Base-by-base conservation (phyloP, 2,888 invertebrate species). In the Sympetrum striolatum region DNA sequence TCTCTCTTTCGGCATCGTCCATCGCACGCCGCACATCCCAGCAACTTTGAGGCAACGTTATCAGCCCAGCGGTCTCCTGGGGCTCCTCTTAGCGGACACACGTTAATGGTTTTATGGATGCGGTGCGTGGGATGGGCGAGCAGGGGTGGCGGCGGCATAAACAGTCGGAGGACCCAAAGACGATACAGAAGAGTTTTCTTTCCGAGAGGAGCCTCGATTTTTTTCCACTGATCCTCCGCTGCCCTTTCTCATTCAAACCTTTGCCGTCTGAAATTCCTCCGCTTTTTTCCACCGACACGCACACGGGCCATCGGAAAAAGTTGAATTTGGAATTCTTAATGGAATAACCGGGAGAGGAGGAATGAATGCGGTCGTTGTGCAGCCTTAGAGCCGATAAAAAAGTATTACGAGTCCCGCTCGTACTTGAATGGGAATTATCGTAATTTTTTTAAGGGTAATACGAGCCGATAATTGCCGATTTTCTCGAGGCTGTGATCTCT, bases 1-100 rank as follows among this genome's bases (percentile, higher is more conserved):
- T 25, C 25, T 35, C 25, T 15, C 15, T 22, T 35, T 79, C 31
- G 39, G 37, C 53, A 44, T 31, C 53, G 58, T 60, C 37, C 82
- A 82, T 82, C 82, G 82, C 82, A 82, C 58, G 82, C 82, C 82
- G 82, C 82, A 82, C 60, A 82, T 82, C 44, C 82, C 82, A 82
- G 86, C 86, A 86, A 86, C 86, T 86, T 86, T 86, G 86, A 86
- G 37, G 86, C 86, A 64, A 64, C 86, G 86, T 86, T 86, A 86
- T 86, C 86, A 86, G 86, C 60, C 37, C 60, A 58, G 86, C 86
- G 86, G 86, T 64, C 86, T 86, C 58, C 58, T 58, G 31, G 53
- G 82, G 82, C 82, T 82, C 60, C 86, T 86, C 86, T 86, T 86
- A 86, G 86, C 86, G 86, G 86, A 60, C 86, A 86, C 64, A 86